A percentile compares a stretch with the other conserved stretches of the same genome.
Conservation (phyloP, 2,888 invertebrate species). For the Ditylenchus weischeri region DNA sequence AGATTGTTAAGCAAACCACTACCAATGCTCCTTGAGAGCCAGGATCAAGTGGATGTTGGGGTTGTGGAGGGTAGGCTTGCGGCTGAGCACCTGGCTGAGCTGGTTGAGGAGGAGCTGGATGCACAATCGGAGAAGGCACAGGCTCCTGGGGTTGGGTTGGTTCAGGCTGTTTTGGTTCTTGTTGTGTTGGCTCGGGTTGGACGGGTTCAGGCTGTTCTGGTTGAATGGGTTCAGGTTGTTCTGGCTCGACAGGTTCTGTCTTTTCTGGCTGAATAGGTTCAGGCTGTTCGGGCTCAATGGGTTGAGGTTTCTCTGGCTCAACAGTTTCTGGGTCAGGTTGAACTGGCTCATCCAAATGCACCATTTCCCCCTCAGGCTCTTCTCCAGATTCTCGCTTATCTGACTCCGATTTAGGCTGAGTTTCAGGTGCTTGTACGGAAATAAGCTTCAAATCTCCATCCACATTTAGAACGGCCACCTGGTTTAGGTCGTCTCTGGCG, state of each 20-base stretch:
- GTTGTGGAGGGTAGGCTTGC: slow-evolving; percentile 9
- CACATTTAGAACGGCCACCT: slow-evolving; percentile 11
- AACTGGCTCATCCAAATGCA: slow-evolving; percentile 11
- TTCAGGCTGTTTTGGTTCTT: slow-evolving; percentile 19
- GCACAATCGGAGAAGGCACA: background rate
- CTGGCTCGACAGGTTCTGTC: background rate
- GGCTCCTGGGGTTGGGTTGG: slow-evolving; percentile 10
- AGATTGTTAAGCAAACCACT: background rate
- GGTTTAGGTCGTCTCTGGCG: slow-evolving; percentile 26
- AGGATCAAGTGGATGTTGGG: slow-evolving; percentile 2
- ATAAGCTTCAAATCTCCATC: slow-evolving; percentile 21
- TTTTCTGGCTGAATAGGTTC: too few relatives aligned
- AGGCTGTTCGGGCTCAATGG: too few relatives aligned
- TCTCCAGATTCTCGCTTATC: background rate
- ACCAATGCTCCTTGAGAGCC: slow-evolving; percentile 25
- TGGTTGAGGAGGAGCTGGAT: slow-evolving; percentile 1
- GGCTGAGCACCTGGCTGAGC: background rate
- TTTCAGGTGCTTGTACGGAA: slow-evolving; percentile 10
- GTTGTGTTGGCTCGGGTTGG: slow-evolving; percentile 13
- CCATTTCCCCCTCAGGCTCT: slow-evolving; percentile 2
- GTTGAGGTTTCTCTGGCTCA: background rate
- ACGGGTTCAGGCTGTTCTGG: slow-evolving; percentile 9
- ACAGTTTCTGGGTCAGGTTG: slow-evolving; percentile 6
- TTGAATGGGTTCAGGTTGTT: background rate
- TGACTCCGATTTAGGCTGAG: background rate